Evolutionary conservation across 2,888 invertebrate species (phyloP), one percentile per base, ranked within the genome.

Genomic region (Euclidia mi): DNA sequence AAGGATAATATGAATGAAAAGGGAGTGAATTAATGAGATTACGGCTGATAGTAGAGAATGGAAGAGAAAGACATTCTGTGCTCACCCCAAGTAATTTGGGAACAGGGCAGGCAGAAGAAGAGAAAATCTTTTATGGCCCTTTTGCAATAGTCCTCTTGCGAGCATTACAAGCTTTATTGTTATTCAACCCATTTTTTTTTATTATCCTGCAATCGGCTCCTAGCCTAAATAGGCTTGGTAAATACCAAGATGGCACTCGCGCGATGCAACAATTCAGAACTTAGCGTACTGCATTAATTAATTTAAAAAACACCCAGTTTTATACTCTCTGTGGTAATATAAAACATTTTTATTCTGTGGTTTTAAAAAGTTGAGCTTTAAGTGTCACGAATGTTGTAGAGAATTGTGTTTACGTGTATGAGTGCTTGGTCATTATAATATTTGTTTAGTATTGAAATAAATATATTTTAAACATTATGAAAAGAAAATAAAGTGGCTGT

Each of bases 241-340:
- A n/a, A n/a, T n/a, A 37, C 37, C 37, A 60, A 57, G 50, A 62
- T 43, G 64, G 42, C 29, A 49, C 44, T 49, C 43, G 28, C 45
- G 32, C 43, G 51, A 35, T n/a, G 47, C 15, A 53, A 58, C 55
- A 59, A 59, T 52, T 56, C 46, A 42, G 56, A 64, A 57, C 48
- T 57, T 52, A 44, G 43, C 40, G 46, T 29, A 28, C 44, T 46
- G 43, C 52, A 45, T 49, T 56, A 48, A 53, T 55, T 69, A 18
- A 62, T 65, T 67, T 57, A 57, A 63, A 67, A 58, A 61, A 65
- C 56, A 60, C 40, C 40, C 52, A 55, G 44, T 51, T 51, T 56
- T 58, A 57, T 58, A 53, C 32, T 42, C 25, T 53, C 53, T 55
- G 15, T 38, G 51, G 38, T 10, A 18, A 37, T 29, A 44, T 63